These are phyloP conservation scores for crab-eating macaque (Macaca fascicularis) DNA, from an alignment of 2,113 vertebrate species.

Conservation along the genomic window T2T-MFA8v1.1 NC_088390.1:79178001-79178500, in stretches of 20 bases:
- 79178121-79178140: neutral
- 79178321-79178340: neutral
- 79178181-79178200: neutral
- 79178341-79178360: neutral
- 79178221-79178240: neutral
- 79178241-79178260: neutral
- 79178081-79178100: neutral
- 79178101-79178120: neutral
- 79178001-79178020: no score
- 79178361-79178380: neutral
- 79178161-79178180: accelerated
- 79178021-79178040: no score
- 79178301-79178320: neutral
- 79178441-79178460: neutral
- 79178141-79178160: neutral
- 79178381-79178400: neutral
- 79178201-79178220: neutral
- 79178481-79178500: neutral
- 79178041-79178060: no score
- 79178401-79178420: neutral
- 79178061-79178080: neutral
- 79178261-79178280: neutral
- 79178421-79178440: neutral
- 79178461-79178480: neutral
- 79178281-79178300: neutral